A percentile compares a stretch with the other conserved stretches of the same genome.
Conservation (phyloP, 2,113 vertebrate species). For the Aythya baeri region DNA sequence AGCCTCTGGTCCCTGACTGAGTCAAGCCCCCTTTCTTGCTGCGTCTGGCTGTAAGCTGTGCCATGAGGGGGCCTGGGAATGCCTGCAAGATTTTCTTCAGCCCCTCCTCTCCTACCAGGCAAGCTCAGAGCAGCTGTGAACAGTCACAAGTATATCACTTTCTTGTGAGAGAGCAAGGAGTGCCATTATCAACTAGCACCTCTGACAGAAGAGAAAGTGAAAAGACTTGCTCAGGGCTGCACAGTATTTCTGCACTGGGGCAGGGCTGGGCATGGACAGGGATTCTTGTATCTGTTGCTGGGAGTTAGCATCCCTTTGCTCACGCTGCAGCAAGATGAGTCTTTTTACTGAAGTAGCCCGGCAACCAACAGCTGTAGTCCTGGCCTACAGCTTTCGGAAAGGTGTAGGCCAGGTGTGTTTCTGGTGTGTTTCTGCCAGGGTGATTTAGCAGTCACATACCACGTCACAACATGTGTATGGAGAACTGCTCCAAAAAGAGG, state of each 20-base stretch:
- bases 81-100: neutral
- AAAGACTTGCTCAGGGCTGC: neutral
- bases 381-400: neutral
- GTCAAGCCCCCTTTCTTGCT: neutral
- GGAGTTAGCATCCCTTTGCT: neutral
- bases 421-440: too few relatives aligned
- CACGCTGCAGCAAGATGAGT: neutral
- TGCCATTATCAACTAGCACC: neutral
- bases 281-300: accelerated
- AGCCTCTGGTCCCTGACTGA: neutral
- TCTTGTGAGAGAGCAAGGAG: neutral
- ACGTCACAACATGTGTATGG: accelerated
- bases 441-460: neutral
- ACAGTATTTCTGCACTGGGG: neutral
- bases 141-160: neutral
- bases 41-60: neutral
- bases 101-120: neutral
- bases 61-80: neutral
- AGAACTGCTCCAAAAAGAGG: neutral
- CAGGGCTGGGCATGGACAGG: neutral
- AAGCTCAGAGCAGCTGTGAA: neutral
- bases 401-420: neutral
- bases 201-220: neutral
- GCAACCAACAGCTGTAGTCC: neutral
- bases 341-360: neutral